Evolutionary conservation across 2,113 vertebrate genomes (phyloP).

Genomic region (Datnioides undecimradiatus): DNA sequence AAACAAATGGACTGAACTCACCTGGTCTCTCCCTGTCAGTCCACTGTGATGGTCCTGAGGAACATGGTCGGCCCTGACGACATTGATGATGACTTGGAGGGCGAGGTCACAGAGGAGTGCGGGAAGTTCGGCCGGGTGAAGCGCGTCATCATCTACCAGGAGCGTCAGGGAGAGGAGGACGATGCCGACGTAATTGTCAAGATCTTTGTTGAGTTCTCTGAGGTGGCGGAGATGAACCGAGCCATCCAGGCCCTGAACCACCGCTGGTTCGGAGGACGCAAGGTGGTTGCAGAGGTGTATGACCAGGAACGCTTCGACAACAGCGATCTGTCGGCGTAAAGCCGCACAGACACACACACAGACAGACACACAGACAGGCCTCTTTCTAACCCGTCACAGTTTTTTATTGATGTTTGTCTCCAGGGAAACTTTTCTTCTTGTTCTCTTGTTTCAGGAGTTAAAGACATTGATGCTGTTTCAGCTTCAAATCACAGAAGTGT

Average conservation of each 20-base stretch:
- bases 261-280: slow-evolving; percentile 96
- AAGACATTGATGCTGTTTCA: too few relatives aligned
- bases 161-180: slow-evolving; percentile 95
- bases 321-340: slow-evolving; percentile 91
- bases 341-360: neutral
- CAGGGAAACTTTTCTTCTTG: neutral
- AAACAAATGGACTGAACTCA: too few relatives aligned
- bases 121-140: slow-evolving; percentile 93
- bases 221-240: slow-evolving; percentile 91
- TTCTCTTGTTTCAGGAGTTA: too few relatives aligned
- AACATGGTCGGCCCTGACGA: slow-evolving; percentile 98
- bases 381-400: slow-evolving; percentile 8
- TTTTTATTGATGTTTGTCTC: slow-evolving; percentile 10
- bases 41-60: slow-evolving; percentile 94
- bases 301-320: slow-evolving; percentile 94
- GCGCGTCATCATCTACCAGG: slow-evolving; percentile 95
- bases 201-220: slow-evolving; percentile 95
- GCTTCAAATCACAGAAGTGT: too few relatives aligned
- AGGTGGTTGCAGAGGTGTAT: slow-evolving; percentile 92
- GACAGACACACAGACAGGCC: neutral
- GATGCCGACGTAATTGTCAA: slow-evolving; percentile 96
- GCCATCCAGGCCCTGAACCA: slow-evolving; percentile 93
- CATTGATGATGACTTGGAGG: slow-evolving; percentile 93
- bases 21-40: slow-evolving; percentile 77
- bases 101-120: slow-evolving; percentile 94